phyloP scores from a whole-genome alignment of 2,797 vertebrate species.

The Florisuga fusca region DNA sequence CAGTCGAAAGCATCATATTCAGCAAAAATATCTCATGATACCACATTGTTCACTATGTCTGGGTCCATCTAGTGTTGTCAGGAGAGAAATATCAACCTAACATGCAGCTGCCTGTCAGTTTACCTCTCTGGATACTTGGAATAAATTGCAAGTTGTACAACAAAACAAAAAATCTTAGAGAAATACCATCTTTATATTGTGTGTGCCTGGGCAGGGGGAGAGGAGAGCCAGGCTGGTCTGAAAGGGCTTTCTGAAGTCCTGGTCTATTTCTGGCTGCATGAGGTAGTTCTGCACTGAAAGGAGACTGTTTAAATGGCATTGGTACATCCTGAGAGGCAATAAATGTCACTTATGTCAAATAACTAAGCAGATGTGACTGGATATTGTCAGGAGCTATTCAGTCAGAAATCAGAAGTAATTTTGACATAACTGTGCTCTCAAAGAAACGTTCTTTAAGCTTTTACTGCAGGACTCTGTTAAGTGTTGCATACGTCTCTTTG shows the following conservation, averaged over 20 bases:
- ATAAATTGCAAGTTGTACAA: background rate
- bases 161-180: background rate
- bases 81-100: constrained; percentile 8
- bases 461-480: background rate
- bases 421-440: background rate
- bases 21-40: constrained; percentile 36
- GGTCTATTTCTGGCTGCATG: background rate
- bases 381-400: constrained; percentile 20
- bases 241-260: background rate
- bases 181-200: fast-evolving
- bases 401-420: background rate
- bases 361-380: constrained; percentile 16
- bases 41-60: background rate
- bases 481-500: background rate
- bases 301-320: background rate
- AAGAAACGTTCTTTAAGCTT: background rate
- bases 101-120: background rate
- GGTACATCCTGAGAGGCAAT: background rate
- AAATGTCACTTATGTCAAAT: constrained; percentile 1
- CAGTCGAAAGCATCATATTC: constrained; percentile 19
- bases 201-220: fast-evolving
- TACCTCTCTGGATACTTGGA: background rate
- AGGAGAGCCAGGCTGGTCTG: background rate
- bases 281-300: background rate
- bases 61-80: constrained; percentile 9